Conservation (phyloP, 2,888 invertebrate species). For the Drosophila eohydei region DNA sequence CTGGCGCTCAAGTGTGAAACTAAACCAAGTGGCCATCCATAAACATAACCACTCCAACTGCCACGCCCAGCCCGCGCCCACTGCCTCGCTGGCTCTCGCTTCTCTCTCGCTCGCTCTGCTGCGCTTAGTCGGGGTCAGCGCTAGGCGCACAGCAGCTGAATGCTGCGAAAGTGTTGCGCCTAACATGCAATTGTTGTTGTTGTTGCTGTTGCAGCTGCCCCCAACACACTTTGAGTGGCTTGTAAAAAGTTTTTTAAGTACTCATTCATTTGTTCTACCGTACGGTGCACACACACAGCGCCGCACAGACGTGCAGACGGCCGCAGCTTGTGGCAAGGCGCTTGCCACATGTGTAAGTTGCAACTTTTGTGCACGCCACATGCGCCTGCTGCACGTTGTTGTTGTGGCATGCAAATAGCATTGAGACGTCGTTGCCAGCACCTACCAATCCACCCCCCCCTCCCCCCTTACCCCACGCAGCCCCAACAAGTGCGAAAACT, state of each 20-base stretch:
- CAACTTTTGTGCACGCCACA: conserved; percentile 74
- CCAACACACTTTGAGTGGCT: conserved; percentile 53
- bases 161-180: conserved; percentile 63
- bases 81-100: neutral
- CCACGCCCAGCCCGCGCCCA: neutral
- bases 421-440: conserved; percentile 31
- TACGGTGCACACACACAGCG: conserved; percentile 16
- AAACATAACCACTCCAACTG: conserved; percentile 52
- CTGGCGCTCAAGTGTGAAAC: conserved; percentile 73
- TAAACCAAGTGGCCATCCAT: conserved; percentile 72
- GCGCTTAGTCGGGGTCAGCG: conserved; percentile 43
- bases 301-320: conserved; percentile 3
- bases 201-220: neutral
- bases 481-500: conserved; percentile 57
- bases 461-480: neutral
- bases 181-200: conserved; percentile 58
- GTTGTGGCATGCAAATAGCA: conserved; percentile 41
- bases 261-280: conserved; percentile 58
- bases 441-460: neutral
- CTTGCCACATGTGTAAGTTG: conserved; percentile 68
- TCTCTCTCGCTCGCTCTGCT: conserved; percentile 35
- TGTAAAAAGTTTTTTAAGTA: conserved; percentile 76
- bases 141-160: conserved; percentile 46
- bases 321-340: conserved; percentile 50
- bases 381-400: conserved; percentile 29